phyloP scores from a whole-genome alignment of 2,113 vertebrate genomes.

The Cisticola juncidis region DNA sequence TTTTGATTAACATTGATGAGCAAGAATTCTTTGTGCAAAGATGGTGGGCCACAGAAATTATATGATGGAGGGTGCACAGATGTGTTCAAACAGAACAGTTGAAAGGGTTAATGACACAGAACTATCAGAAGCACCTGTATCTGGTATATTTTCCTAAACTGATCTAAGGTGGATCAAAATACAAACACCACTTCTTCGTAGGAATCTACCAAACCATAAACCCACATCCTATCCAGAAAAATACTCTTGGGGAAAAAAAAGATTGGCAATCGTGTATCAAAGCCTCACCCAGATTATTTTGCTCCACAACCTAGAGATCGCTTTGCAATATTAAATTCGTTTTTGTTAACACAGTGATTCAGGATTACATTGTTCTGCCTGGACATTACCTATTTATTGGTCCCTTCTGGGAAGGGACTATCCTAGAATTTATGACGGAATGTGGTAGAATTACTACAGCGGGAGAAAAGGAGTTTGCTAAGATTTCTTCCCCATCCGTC shows the following conservation, averaged over 20 bases:
- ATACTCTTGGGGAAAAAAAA: conserved; percentile 15
- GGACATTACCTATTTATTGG: conserved; percentile 3
- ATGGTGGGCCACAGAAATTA: not conserved
- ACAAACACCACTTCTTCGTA: not conserved
- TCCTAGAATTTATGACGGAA: not conserved
- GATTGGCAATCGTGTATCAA: not conserved
- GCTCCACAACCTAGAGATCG: not conserved
- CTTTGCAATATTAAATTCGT: conserved; percentile 17
- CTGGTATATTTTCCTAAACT: not conserved
- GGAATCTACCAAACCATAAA: not conserved
- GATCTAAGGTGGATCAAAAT: not conserved
- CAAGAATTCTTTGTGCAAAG: not conserved
- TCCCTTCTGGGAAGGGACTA: not conserved
- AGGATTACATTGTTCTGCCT: not conserved
- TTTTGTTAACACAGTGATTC: not conserved
- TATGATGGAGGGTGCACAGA: not conserved
- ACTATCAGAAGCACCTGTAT: not conserved
- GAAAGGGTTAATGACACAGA: not conserved
- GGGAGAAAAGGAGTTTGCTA: conserved; percentile 3
- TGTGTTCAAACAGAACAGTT: not conserved
- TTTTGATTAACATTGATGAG: not conserved
- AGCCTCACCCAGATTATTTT: conserved; percentile 25
- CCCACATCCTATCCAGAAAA: conserved; percentile 33
- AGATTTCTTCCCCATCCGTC: not conserved
- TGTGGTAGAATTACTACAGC: not conserved